Conservation (phyloP, 2,113 vertebrate genomes). For the Brienomyrus brachyistius region DNA sequence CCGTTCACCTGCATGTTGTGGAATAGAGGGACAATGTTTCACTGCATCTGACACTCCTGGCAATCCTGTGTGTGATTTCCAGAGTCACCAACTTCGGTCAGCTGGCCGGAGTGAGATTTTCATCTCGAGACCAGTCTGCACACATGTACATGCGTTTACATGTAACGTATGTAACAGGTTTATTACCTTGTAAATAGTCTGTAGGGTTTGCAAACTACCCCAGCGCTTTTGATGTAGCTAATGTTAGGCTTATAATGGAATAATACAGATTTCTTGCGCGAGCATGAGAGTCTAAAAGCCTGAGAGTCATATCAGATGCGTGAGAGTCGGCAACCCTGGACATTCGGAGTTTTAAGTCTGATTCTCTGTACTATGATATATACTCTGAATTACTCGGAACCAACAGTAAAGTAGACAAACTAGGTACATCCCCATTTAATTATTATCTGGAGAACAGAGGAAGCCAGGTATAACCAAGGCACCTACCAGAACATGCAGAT, state of each 20-base stretch:
- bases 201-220: too few relatives aligned
- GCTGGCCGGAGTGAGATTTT: too few relatives aligned
- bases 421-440: background rate
- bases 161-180: too few relatives aligned
- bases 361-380: background rate
- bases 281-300: too few relatives aligned
- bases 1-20: conserved; percentile 74
- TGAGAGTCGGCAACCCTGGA: background rate
- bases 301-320: too few relatives aligned
- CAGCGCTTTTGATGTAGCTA: too few relatives aligned
- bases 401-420: background rate
- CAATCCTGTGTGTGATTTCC: background rate
- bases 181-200: too few relatives aligned
- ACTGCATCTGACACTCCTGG: background rate
- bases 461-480: background rate
- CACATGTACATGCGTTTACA: too few relatives aligned
- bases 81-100: background rate
- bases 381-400: background rate
- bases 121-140: too few relatives aligned
- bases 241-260: too few relatives aligned
- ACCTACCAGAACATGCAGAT: background rate
- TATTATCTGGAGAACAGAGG: background rate
- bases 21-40: background rate
- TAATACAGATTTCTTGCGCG: too few relatives aligned
- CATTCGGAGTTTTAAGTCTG: background rate